Conservation (phyloP, 2,113 vertebrate species). For the Shinisaurus crocodilurus region DNA sequence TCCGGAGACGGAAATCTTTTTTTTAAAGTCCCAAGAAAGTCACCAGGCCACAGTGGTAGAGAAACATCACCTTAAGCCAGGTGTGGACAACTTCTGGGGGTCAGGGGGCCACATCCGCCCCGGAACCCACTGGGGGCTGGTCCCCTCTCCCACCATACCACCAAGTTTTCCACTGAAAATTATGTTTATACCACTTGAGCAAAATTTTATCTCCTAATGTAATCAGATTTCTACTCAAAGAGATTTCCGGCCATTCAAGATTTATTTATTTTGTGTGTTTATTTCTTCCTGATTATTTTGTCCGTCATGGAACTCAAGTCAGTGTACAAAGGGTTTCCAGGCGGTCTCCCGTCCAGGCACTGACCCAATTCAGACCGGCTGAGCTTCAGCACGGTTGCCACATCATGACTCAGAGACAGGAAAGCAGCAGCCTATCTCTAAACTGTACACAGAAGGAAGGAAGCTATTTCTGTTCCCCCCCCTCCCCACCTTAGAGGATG, state of each 20-base stretch:
- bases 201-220: neutral
- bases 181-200: neutral
- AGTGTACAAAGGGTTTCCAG: no score
- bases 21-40: neutral
- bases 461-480: neutral
- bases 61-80: neutral
- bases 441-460: slow-evolving; percentile 12
- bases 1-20: neutral
- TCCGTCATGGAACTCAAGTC: neutral
- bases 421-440: neutral
- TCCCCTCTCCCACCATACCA: no score
- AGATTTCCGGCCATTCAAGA: neutral
- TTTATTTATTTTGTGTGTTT: neutral
- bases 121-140: no score
- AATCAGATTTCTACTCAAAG: neutral
- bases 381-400: neutral
- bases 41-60: neutral
- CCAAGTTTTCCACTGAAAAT: no score
- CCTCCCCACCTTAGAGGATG: neutral
- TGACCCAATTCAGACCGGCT: neutral
- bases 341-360: no score
- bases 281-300: neutral
- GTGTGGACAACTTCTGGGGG: neutral
- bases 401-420: neutral
- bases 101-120: no score